Evolutionary conservation across 1,140 invertebrate genomes (phyloP), one percentile per base, ranked within the genome.

Genomic region (Hetaerina americana): DNA sequence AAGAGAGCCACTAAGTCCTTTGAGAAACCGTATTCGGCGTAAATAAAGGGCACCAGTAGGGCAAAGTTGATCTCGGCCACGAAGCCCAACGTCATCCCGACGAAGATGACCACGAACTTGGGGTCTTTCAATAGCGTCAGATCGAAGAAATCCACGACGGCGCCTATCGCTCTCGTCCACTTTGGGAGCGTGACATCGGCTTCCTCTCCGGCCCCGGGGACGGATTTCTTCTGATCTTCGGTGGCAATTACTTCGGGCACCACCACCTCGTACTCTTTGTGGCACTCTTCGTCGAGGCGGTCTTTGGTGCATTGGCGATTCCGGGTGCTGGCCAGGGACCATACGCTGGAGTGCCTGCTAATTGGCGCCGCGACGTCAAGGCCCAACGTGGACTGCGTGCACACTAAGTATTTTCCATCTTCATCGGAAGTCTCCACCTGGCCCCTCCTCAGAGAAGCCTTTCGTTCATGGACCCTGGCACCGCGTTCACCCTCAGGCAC

Each of bases 1-100:
- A 26, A 68, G 1, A 26, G 25, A 26, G 67, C 67, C 25, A 68
- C 27, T 2, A 3, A 15, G 27, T 24, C 18, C 24, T 26, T 68
- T 15, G n/a, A 18, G 27, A 29, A 70, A 12, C 70, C 70, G 40
- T 70, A 66, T 8, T 70, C 70, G 18, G 26, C 26, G 3, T 27
- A 70, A 0, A 70, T 29, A 26, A 70, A 40, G 26, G 70, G 70
- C n/a, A 66, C n/a, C 26, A 70, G 24, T 12, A 70, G 24, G 18
- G 26, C 26, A 40, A 70, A 70, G 40, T 70, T 70, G n/a, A 70
- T 29, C 49, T 70, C 70, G 22, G 70, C 28, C 0, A 22, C 29
- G 29, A 70, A 70, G 5, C 6, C 28, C 1, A 70, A 8, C 6
- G 70, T 26, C 22, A 40, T 70, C 24, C 70, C 70, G n/a, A 66